Percentiles rank a stretch among this genome's conserved stretches.
phyloP scores from a whole-genome alignment of 2,797 vertebrate genomes.

The Melanogrammus aeglefinus region DNA sequence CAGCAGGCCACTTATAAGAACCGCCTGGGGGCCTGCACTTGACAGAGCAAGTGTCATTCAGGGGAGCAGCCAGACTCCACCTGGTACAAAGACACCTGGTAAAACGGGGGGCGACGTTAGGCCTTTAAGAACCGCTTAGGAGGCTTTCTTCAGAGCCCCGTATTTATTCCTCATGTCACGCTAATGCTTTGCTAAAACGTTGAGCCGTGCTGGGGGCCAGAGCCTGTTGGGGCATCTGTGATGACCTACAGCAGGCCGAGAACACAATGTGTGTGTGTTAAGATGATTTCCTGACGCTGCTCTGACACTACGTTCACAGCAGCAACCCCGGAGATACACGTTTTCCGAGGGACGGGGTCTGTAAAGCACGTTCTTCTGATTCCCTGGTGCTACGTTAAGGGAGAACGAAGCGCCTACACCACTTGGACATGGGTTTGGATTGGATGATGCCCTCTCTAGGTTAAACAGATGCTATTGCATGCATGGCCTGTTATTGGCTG shows the following conservation, averaged over 20 bases:
- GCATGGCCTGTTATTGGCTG: not conserved
- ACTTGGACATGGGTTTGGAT: not conserved
- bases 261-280: not conserved
- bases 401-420: not conserved
- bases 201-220: not conserved
- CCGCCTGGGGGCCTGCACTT: not conserved
- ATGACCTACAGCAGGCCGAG: not conserved
- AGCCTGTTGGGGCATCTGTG: not conserved
- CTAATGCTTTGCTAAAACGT: not conserved
- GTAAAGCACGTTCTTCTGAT: not conserved
- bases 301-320: not conserved
- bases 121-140: not conserved
- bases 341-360: not conserved
- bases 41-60: not conserved
- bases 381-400: not conserved
- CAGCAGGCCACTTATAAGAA: not conserved
- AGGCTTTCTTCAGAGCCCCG: not conserved
- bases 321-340: not conserved
- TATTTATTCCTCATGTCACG: not conserved
- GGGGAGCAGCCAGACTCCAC: not conserved
- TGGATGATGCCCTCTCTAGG: not conserved
- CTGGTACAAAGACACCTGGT: not conserved
- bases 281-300: not conserved
- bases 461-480: not conserved
- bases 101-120: not conserved